phyloP scores from a whole-genome alignment of 2,797 vertebrate genomes.

The Lepidocolaptes lacrymiger region DNA sequence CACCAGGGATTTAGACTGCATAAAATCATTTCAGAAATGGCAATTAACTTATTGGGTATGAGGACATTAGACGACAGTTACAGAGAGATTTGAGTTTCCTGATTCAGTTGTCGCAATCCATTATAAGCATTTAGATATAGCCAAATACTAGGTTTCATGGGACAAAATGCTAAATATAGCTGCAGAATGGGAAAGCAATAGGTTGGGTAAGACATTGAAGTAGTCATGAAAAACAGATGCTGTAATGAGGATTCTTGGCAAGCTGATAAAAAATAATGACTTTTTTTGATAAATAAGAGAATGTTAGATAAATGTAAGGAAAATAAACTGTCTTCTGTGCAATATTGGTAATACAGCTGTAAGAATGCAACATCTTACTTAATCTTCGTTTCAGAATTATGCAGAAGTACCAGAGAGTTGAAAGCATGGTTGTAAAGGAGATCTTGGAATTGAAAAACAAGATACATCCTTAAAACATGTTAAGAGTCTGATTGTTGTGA shows the following conservation, averaged over 20 bases:
- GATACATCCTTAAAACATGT: neutral
- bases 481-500: neutral
- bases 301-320: neutral
- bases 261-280: neutral
- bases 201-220: neutral
- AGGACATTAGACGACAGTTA: neutral
- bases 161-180: neutral
- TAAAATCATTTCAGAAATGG: neutral
- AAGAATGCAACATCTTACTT: neutral
- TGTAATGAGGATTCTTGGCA: neutral
- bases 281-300: neutral
- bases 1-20: neutral
- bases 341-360: neutral
- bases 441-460: neutral
- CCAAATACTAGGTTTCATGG: neutral
- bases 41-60: neutral
- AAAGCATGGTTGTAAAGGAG: neutral
- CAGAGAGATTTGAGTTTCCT: neutral
- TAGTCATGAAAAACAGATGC: neutral
- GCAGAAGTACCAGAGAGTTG: neutral
- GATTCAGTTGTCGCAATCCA: neutral
- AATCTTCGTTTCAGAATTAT: neutral
- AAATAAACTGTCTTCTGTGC: neutral
- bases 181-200: neutral
- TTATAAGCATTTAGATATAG: rapidly evolving